Percentiles rank a stretch among this genome's conserved stretches.
Conservation (phyloP, 1,140 invertebrate genomes). For the Drosophila pectinifera region DNA sequence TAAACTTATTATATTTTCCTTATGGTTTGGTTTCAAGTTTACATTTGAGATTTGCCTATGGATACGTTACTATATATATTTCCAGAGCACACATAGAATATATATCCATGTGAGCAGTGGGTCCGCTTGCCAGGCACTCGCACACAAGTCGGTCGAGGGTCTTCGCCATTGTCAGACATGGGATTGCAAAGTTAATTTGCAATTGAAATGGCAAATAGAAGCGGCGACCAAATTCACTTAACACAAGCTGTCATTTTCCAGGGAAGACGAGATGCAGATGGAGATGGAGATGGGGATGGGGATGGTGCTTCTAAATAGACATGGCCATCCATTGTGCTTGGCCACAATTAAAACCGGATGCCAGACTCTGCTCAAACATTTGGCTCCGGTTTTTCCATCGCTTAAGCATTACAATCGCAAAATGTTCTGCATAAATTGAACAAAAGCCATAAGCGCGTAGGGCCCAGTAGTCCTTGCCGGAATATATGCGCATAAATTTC, state of each 20-base stretch:
- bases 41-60: too few species aligned
- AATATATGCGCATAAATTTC: slow-evolving; percentile 74
- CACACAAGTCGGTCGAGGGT: slow-evolving; percentile 30
- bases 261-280: background rate
- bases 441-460: slow-evolving; percentile 18
- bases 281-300: background rate
- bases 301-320: too few species aligned
- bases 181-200: slow-evolving; percentile 72
- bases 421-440: slow-evolving; percentile 57
- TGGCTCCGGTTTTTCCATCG: slow-evolving; percentile 32
- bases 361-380: slow-evolving; percentile 29
- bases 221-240: slow-evolving; percentile 45
- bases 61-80: slow-evolving; percentile 16
- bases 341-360: slow-evolving; percentile 60
- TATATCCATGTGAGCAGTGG: slow-evolving; percentile 2
- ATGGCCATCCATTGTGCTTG: slow-evolving; percentile 35
- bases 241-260: slow-evolving; percentile 30
- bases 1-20: too few species aligned
- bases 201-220: slow-evolving; percentile 73
- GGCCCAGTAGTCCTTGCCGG: slow-evolving; percentile 54
- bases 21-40: too few species aligned
- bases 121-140: slow-evolving; percentile 26
- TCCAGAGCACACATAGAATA: slow-evolving; percentile 3
- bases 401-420: slow-evolving; percentile 53
- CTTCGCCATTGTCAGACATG: slow-evolving; percentile 38